Evolutionary conservation across 2,888 invertebrate species (phyloP).

Genomic region (Achlya flavicornis): DNA sequence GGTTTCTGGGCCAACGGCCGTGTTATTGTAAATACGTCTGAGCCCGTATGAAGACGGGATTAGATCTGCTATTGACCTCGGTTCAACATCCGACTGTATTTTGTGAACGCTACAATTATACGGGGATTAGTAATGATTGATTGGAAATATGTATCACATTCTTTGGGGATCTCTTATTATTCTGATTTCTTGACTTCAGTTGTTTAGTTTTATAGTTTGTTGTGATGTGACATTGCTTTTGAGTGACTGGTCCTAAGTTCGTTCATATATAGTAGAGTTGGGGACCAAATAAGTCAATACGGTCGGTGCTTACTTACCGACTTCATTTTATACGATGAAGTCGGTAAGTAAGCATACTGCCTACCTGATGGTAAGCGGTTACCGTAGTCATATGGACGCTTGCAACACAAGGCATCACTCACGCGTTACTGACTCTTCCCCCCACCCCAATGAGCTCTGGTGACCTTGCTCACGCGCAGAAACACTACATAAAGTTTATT

Average conservation of each 20-base stretch:
- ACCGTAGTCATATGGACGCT: too few relatives aligned
- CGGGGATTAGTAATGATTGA: neutral
- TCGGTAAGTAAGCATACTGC: too few relatives aligned
- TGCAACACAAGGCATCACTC: too few relatives aligned
- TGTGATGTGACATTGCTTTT: neutral
- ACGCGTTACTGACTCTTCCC: too few relatives aligned
- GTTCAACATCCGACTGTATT: slow-evolving; percentile 16
- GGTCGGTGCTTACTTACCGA: too few relatives aligned
- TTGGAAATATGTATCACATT: neutral
- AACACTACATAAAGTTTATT: too few relatives aligned
- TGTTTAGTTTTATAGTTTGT: neutral
- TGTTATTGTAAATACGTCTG: slow-evolving; percentile 31
- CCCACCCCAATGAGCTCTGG: too few relatives aligned
- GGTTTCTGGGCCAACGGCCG: slow-evolving; percentile 41
- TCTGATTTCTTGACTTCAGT: neutral
- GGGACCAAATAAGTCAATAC: too few relatives aligned
- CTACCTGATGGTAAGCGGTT: too few relatives aligned
- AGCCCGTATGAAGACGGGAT: slow-evolving; percentile 25
- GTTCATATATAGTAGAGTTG: too few relatives aligned
- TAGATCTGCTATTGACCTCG: slow-evolving; percentile 31
- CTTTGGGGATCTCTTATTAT: neutral
- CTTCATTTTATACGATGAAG: too few relatives aligned
- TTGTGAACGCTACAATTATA: slow-evolving; percentile 9
- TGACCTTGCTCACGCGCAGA: too few relatives aligned
- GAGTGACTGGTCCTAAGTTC: neutral